Evolutionary conservation across 2,888 invertebrate genomes (phyloP), one percentile per base, ranked within the genome.

Genomic region (Pycnomerus fuliginosus): DNA sequence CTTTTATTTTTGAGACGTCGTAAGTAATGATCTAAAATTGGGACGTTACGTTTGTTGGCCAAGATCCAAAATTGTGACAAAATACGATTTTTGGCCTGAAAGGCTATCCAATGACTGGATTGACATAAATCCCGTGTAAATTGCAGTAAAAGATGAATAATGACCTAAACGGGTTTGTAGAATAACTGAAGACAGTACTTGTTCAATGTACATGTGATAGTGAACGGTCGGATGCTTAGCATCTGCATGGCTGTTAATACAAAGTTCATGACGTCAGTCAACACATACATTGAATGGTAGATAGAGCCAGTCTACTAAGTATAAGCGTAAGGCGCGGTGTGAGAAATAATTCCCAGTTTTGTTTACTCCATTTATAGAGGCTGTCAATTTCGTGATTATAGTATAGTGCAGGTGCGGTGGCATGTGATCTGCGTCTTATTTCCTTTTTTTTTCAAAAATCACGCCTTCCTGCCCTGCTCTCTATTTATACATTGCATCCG

Each of bases 301-400:
- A 55, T 53, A 42, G 42, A 55, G 44, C 45, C 52, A 57, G 57
- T 57, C 47, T 38, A 50, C 44, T 51, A 51, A 55, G 50, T 52
- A 55, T 47, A 46, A 49, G 37, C 41, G 53, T 27, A 52, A 57
- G 55, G 55, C 52, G 53, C 53, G 54, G 47, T 44, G 35, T 47
- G 27, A 28, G 10, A 23, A 20, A 17, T 8, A 20, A 23, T 17
- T n/a, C n/a, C 12, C 16, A 17, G 15, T 23, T 46, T 31, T 40
- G 39, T 40, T 45, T 40, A 39, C 24, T 29, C 16, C 11, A 31
- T 44, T 32, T 17, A 38, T 37, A 22, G 23, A 30, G 16, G 14
- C 17, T 23, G 12, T 24, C 29, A 25, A 37, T 31, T 32, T 20
- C 14, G 20, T 10, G 3, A 15, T 16, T 30, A 30, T 23, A 23